Base-by-base conservation (phyloP, 2,113 vertebrate species). In the Pedetes capensis region DNA sequence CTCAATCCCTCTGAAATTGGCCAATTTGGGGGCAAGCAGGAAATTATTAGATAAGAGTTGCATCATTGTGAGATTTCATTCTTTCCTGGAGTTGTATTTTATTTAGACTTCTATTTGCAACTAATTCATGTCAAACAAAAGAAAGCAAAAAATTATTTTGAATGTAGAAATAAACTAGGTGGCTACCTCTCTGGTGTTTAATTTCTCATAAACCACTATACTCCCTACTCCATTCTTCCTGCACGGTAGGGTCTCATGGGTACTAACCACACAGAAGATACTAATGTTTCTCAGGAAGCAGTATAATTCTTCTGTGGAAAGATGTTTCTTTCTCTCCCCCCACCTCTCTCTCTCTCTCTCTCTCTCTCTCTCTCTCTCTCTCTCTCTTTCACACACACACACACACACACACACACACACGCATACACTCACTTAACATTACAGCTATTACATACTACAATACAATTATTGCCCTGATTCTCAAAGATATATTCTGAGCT, bases 11-110 rank as follows among this genome's bases (percentile, higher is more conserved):
- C 37, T 16, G 51, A 57, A 96, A 80, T 23, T 66, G 53, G 55
- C 72, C 87, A 37, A 20, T 80, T 23, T 71, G n/a, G 32, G 34
- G 18, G 7, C 37, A 90, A 76, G 39, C 25, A 90, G 39, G 39
- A 95, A 96, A 84, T 78, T 87, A 83, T 80, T 87, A 75, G 79
- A 64, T 76, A 94, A 80, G 16, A 89, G 34, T 90, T 87, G 5
- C 64, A 51, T 49, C 61, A 51, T 9, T 87, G 44, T 87, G 86
- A 64, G 53, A 91, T 87, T 90, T 84, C 51, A 57, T 34, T 90
- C 44, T 92, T 90, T 87, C 37, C 68, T 49, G 12, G 47, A 74
- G 29, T 69, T 81, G 61, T 44, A 17, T 72, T 69, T 83, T 83
- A 57, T 37, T 80, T 88, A 84, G 18, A 78, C 57, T 94, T 74